Conservation (phyloP, 2,888 invertebrate species). For the Cyrtodaria siliqua region DNA sequence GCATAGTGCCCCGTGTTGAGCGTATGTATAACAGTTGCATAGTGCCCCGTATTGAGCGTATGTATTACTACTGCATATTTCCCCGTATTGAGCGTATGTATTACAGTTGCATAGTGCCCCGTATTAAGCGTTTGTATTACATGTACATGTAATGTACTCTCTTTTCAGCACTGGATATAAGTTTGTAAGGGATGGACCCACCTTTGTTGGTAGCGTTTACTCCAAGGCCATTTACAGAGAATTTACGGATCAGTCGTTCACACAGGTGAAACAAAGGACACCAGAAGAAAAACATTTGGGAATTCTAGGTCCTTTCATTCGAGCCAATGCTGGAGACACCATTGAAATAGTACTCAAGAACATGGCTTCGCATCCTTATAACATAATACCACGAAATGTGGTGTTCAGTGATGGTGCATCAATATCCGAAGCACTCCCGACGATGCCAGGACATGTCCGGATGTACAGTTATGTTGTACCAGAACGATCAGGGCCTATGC, state of each 20-base stretch:
- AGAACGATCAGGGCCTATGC: constrained; percentile 63
- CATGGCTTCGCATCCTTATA: constrained; percentile 65
- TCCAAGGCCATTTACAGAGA: constrained; percentile 60
- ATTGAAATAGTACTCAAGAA: constrained; percentile 68
- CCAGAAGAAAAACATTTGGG: constrained; percentile 44
- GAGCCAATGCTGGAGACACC: constrained; percentile 75
- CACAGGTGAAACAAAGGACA: constrained; percentile 22
- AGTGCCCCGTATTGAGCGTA: too few species aligned
- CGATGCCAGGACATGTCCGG: constrained; percentile 47
- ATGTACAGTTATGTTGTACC: constrained; percentile 70
- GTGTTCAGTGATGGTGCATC: constrained; percentile 54
- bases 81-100: background rate
- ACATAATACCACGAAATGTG: constrained; percentile 68
- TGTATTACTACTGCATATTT: background rate
- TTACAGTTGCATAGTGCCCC: too few species aligned
- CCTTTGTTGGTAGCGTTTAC: constrained; percentile 61
- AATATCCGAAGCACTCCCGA: constrained; percentile 26
- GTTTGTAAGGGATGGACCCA: constrained; percentile 47
- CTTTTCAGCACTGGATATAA: constrained; percentile 22
- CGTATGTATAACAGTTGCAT: too few species aligned
- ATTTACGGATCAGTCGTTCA: constrained; percentile 60
- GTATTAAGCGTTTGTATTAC: background rate
- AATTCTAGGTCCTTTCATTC: constrained; percentile 72
- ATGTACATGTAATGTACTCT: too few species aligned
- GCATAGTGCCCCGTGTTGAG: too few species aligned